Percentiles rank a stretch among this genome's conserved stretches.
Evolutionary conservation across 2,797 vertebrate species (phyloP).

Genomic region (Pseudocheirus occidentalis): DNA sequence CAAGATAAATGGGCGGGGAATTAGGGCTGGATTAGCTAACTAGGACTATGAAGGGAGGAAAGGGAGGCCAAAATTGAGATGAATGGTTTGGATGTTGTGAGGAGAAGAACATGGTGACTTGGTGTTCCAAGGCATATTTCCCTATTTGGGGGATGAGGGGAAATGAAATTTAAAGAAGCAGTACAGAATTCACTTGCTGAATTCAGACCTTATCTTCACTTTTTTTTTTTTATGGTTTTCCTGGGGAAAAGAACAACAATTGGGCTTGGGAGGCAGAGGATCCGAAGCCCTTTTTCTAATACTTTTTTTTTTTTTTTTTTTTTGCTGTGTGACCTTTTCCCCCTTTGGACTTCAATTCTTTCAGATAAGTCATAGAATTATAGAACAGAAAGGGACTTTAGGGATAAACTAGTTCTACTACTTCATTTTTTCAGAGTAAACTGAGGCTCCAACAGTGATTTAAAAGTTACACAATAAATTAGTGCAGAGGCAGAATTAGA

Average conservation of each 20-base stretch:
- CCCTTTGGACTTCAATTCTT: background rate
- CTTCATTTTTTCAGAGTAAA: background rate
- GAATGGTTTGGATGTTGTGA: background rate
- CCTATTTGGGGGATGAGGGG: background rate
- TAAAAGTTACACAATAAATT: background rate
- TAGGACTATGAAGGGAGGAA: background rate
- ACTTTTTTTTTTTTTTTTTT: background rate
- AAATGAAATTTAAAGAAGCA: background rate
- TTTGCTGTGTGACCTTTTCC: background rate
- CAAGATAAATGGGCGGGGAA: background rate
- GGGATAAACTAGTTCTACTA: background rate
- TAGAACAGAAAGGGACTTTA: background rate
- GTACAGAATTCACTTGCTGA: background rate
- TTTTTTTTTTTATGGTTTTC: background rate
- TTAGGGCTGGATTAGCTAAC: background rate
- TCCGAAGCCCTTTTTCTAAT: background rate
- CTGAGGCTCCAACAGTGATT: background rate
- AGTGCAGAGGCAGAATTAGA: background rate
- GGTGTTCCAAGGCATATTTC: background rate
- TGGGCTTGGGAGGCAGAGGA: background rate
- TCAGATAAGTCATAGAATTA: background rate
- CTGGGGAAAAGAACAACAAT: background rate
- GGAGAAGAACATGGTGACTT: background rate
- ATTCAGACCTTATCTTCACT: background rate
- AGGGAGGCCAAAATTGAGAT: background rate